These are phyloP conservation scores for Clunio marinus DNA, from an alignment of 2,888 invertebrate genomes.

Conservation along the genomic window DNA sequence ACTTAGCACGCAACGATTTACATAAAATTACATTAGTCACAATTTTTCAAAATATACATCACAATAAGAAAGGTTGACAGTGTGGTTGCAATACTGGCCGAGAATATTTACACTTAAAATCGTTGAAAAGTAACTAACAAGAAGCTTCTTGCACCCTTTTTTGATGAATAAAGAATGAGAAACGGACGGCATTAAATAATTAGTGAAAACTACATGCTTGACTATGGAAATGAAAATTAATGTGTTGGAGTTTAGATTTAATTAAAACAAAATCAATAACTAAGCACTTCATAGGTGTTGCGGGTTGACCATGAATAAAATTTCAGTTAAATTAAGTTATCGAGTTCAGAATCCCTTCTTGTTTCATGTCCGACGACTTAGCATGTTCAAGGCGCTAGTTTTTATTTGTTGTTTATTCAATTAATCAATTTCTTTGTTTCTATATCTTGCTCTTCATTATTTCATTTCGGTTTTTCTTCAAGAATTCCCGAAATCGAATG, in stretches of 20 bases:
- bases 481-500: not conserved
- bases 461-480: not conserved
- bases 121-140: not conserved
- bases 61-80: not conserved
- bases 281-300: not conserved
- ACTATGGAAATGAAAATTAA: not conserved
- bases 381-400: conserved; percentile 12
- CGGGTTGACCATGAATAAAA: conserved; percentile 4
- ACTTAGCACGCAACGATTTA: conserved; percentile 36
- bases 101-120: not conserved
- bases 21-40: conserved; percentile 39
- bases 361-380: not conserved
- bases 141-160: too few species aligned
- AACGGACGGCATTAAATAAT: too few species aligned
- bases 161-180: too few species aligned
- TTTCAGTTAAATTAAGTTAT: not conserved
- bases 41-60: conserved; percentile 30
- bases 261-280: conserved; percentile 12
- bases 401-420: conserved; percentile 35
- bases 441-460: not conserved
- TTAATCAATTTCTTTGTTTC: conserved; percentile 34
- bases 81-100: not conserved
- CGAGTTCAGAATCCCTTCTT: conserved; percentile 5
- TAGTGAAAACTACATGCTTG: not conserved
- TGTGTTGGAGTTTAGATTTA: not conserved